Conservation (phyloP, 2,888 invertebrate genomes). For the Gari tellinella region DNA sequence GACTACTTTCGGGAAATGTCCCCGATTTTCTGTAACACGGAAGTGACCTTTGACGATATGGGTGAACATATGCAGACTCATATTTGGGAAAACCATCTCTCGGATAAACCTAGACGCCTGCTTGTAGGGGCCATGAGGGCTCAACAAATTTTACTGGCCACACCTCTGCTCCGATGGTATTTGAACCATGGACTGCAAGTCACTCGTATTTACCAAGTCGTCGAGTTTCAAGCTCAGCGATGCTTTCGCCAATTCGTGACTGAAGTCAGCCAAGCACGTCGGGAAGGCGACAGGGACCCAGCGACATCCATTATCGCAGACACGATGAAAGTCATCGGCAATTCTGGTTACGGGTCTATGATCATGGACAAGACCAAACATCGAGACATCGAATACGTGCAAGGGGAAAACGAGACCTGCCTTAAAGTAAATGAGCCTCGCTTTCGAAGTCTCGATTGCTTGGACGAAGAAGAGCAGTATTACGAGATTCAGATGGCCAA, state of each 20-base stretch:
- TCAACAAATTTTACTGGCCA: not conserved
- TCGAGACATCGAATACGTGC: not conserved
- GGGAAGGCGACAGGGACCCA: not conserved
- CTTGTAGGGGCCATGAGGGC: not conserved
- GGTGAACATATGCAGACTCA: not conserved
- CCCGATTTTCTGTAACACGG: constrained; percentile 5
- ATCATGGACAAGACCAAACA: not conserved
- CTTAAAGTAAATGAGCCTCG: not conserved
- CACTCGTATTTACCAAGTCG: not conserved
- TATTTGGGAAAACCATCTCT: not conserved
- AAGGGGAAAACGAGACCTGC: not conserved
- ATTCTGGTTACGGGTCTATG: not conserved
- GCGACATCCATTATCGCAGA: not conserved
- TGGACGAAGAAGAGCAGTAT: not conserved
- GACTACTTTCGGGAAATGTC: constrained; percentile 10
- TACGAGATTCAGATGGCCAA: not conserved
- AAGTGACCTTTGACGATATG: not conserved
- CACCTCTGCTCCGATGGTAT: not conserved
- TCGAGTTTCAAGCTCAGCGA: not conserved
- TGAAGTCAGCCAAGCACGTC: constrained; percentile 1
- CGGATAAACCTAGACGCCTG: constrained; percentile 1
- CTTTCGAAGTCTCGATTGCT: not conserved
- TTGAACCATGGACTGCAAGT: not conserved
- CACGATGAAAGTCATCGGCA: constrained; percentile 7
- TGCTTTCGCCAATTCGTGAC: not conserved